Evolutionary conservation across 1,140 invertebrate genomes (phyloP).

Genomic region (Calycopis cecrops): DNA sequence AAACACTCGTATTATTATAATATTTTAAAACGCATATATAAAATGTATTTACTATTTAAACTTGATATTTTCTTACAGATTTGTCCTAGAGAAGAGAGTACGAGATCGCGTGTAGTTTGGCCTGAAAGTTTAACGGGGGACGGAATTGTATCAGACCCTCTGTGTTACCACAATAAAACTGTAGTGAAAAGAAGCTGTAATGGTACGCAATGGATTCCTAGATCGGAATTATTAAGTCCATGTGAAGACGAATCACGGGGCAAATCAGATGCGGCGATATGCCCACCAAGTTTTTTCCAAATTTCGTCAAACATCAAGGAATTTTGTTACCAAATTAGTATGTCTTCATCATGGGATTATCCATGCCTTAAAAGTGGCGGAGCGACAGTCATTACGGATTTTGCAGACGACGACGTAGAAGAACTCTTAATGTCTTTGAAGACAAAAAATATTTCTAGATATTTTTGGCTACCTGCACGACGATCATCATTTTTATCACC

Average conservation of each 20-base stretch:
- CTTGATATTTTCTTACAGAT: conserved; percentile 31
- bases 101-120: conserved; percentile 46
- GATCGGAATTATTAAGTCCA: conserved; percentile 25
- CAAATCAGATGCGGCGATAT: conserved; percentile 37
- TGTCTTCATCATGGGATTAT: conserved; percentile 39
- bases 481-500: conserved; percentile 44
- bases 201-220: conserved; percentile 36
- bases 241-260: conserved; percentile 40
- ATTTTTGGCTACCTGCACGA: conserved; percentile 53
- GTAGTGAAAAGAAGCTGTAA: conserved; percentile 49
- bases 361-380: conserved; percentile 54
- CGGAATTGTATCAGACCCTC: conserved; percentile 40
- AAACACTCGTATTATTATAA: conserved; percentile 12
- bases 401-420: conserved; percentile 34
- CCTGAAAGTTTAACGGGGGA: conserved; percentile 32
- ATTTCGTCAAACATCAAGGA: conserved; percentile 42
- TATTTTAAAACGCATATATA: conserved; percentile 4
- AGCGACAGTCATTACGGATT: conserved; percentile 48
- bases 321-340: conserved; percentile 49
- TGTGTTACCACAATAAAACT: conserved; percentile 39
- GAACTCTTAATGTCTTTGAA: conserved; percentile 39
- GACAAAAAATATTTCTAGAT: conserved; percentile 34
- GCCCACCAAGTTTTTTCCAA: conserved; percentile 45
- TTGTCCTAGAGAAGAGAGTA: conserved; percentile 41
- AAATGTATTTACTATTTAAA: background rate